Percentiles rank a stretch among this genome's conserved stretches.
These are phyloP conservation scores for Anseranas semipalmata DNA, from an alignment of 2,113 vertebrate species.

Conservation along the genomic window DNA sequence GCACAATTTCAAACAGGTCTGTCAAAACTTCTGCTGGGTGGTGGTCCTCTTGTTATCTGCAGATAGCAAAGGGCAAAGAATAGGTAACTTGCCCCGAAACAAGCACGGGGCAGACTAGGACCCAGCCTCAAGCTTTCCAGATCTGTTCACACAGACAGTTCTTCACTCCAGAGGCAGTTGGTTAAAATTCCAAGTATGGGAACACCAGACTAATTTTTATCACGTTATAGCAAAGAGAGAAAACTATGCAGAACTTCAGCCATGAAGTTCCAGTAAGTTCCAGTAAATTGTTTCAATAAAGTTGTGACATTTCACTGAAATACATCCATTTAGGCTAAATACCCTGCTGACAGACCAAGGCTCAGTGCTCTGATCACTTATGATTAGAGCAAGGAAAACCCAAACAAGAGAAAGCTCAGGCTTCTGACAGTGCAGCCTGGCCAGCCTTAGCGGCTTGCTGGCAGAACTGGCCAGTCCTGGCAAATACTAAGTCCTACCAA, in stretches of 20 bases:
- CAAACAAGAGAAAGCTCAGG: not conserved
- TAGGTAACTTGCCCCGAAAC: too few species aligned
- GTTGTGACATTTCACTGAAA: not conserved
- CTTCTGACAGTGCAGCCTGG: not conserved
- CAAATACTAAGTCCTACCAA: not conserved
- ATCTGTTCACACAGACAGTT: not conserved
- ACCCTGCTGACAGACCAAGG: not conserved
- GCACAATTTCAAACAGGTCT: not conserved
- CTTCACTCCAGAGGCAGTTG: not conserved
- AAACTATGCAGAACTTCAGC: not conserved
- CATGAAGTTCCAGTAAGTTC: accelerated
- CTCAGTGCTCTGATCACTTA: not conserved
- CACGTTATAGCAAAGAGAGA: not conserved
- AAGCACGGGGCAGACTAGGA: not conserved
- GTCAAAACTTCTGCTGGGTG: not conserved
- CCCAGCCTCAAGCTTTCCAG: not conserved
- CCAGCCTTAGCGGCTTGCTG: not conserved
- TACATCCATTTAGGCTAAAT: not conserved
- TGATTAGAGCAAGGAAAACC: not conserved
- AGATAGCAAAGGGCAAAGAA: not conserved
- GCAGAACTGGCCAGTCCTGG: not conserved
- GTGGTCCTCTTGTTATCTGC: not conserved
- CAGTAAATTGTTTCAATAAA: not conserved
- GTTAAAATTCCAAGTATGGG: not conserved
- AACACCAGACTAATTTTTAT: not conserved